Evolutionary conservation across 1,140 invertebrate genomes (phyloP), one percentile per base, ranked within the genome.

Genomic region (Cotesia typhae): DNA sequence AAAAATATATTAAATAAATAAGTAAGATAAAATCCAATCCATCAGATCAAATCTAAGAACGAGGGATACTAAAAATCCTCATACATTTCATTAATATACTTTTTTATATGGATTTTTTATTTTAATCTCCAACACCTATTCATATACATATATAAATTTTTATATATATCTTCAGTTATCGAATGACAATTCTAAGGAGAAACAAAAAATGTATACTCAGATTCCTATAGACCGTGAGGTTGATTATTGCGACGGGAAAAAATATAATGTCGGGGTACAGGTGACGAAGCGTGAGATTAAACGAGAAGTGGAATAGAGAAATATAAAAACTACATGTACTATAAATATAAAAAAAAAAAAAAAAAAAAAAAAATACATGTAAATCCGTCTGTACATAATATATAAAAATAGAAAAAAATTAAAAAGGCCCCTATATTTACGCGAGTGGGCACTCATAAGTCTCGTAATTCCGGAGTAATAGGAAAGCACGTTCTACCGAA

Each of bases 201-300:
- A 65, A 36, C 28, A 65, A 65, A 65, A 65, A 7, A 51, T 65
- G 6, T 47, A 47, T 47, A 47, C 38, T 65, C 38, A 65, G 14
- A 38, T 65, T 51, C n/a, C 12, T 20, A 17, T 10, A 7, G 38
- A 20, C 9, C 28, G 7, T 61, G 63, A 6, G 66, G 12, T 41
- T 14, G 51, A 67, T 67, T 67, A 67, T 67, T 67, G 47, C 14
- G 12, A 51, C 52, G 28, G 20, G 36, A 36, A n/a, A 14, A 67
- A 51, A 51, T n/a, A 38, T 14, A 47, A 55, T 5, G 9, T 17
- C 41, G 51, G 20, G 10, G 28, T 57, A 67, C 55, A 72, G 53
- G 38, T 67, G 70, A 67, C 70, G 64, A 72, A 64, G 70, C 64
- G 52, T 67, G 70, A 67, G 64, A 72, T 72, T 67, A 72, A 72